Evolutionary conservation across 2,888 invertebrate species (phyloP).

Genomic region (Cephus sareptanus): DNA sequence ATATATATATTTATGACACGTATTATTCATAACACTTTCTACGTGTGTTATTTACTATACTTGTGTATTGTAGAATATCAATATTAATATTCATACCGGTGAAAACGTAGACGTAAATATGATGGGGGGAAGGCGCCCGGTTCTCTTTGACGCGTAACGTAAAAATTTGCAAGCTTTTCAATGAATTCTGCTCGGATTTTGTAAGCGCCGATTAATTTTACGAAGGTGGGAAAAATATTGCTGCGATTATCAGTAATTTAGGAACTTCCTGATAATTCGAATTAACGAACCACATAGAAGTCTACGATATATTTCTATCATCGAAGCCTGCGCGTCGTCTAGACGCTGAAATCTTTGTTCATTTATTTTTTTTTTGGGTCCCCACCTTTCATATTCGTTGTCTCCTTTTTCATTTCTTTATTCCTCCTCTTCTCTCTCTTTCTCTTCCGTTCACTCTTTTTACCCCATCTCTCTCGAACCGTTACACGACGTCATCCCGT

Average conservation of each 20-base stretch:
- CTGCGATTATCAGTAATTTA: not conserved
- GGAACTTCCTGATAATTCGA: not conserved
- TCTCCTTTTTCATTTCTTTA: not conserved
- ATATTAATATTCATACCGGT: not conserved
- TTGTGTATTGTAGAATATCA: not conserved
- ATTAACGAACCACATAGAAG: not conserved
- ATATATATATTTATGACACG: not conserved
- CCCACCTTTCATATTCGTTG: not conserved
- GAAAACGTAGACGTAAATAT: not conserved
- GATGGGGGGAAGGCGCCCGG: no score
- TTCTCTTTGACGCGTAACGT: not conserved
- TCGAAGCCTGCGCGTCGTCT: not conserved
- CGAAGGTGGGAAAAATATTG: no score
- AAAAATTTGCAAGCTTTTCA: not conserved
- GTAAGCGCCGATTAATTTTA: no score
- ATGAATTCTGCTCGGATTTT: no score
- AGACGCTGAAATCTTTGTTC: not conserved
- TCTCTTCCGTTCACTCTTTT: conserved; percentile 16
- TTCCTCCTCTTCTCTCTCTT: not conserved
- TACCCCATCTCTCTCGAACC: conserved; percentile 34
- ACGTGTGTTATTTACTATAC: not conserved
- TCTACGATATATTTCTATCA: not conserved
- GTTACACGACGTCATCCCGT: conserved; percentile 48
- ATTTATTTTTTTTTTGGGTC: not conserved
- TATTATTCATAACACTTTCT: not conserved